Conservation (phyloP, 2,888 invertebrate species). For the Boloria selene region DNA sequence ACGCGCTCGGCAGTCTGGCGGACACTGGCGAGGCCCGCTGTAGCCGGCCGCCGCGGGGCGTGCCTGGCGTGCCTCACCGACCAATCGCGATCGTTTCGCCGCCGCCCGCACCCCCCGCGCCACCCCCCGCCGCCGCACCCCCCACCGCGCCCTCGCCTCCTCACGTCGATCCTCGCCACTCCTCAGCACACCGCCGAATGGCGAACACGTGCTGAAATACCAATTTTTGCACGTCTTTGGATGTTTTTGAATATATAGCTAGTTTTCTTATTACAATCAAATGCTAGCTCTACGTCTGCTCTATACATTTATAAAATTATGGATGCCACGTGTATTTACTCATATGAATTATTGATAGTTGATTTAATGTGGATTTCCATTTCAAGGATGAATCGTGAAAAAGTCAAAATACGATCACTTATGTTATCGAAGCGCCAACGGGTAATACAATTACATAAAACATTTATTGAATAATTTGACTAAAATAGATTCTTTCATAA, state of each 20-base stretch:
- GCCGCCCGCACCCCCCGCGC: conserved; percentile 47
- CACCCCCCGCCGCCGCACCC: conserved; percentile 53
- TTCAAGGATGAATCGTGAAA: neutral
- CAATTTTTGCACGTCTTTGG: conserved; percentile 1
- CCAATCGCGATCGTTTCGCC: conserved; percentile 56
- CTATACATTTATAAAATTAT: neutral
- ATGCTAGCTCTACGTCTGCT: neutral
- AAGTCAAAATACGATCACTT: neutral
- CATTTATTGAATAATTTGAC: conserved; percentile 13
- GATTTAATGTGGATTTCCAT: neutral
- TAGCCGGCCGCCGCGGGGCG: conserved; percentile 56
- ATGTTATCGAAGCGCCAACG: conserved; percentile 8
- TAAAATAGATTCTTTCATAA: conserved; percentile 7
- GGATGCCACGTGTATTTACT: no score
- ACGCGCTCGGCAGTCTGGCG: conserved; percentile 81
- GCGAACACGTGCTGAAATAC: conserved; percentile 10
- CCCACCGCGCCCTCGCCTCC: conserved; percentile 53
- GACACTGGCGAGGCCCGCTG: conserved; percentile 76
- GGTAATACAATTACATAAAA: conserved; percentile 15
- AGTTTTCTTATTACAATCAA: neutral
- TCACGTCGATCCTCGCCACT: conserved; percentile 43
- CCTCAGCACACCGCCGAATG: conserved; percentile 45
- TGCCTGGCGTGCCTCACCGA: conserved; percentile 49
- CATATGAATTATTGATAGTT: no score
- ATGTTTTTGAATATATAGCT: conserved; percentile 3